phyloP scores from a whole-genome alignment of 2,797 vertebrate species.

The Clarias fuscus region DNA sequence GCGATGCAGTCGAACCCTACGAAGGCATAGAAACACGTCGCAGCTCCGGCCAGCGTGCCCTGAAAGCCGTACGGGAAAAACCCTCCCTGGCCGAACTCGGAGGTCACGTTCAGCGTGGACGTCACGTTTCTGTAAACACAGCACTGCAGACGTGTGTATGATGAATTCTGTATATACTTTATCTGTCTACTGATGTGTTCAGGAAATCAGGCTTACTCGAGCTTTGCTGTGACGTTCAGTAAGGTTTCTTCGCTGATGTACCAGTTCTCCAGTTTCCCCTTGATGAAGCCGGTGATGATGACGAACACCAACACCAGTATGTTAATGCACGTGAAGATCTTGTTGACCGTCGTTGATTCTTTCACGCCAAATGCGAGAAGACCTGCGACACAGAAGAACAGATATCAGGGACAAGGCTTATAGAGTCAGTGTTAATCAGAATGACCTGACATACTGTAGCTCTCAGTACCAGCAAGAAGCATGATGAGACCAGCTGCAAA shows the following conservation, averaged over 20 bases:
- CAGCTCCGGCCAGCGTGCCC: slow-evolving; percentile 84
- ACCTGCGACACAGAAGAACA: slow-evolving; percentile 62
- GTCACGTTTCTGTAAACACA: slow-evolving; percentile 72
- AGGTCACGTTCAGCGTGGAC: slow-evolving; percentile 64
- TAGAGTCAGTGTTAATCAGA: not conserved
- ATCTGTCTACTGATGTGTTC: not conserved
- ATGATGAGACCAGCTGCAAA: slow-evolving; percentile 83
- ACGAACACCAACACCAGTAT: slow-evolving; percentile 81
- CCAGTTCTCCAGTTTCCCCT: slow-evolving; percentile 82
- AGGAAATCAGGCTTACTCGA: slow-evolving; percentile 62
- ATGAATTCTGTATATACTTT: not conserved
- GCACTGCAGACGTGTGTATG: not conserved
- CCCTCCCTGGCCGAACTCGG: slow-evolving; percentile 76
- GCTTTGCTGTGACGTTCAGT: slow-evolving; percentile 56
- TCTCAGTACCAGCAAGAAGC: slow-evolving; percentile 78
- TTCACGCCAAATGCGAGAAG: slow-evolving; percentile 85
- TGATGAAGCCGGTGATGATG: slow-evolving; percentile 80
- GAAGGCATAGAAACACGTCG: slow-evolving; percentile 89
- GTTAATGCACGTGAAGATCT: slow-evolving; percentile 83
- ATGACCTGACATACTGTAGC: not conserved
- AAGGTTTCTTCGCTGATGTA: slow-evolving; percentile 69
- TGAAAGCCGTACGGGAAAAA: slow-evolving; percentile 84
- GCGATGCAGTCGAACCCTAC: slow-evolving; percentile 91
- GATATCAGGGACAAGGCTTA: not conserved
- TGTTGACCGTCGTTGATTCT: slow-evolving; percentile 84